Evolutionary conservation across 2,113 vertebrate genomes (phyloP), one percentile per base, ranked within the genome.

Genomic region (Dissostichus mawsoni): DNA sequence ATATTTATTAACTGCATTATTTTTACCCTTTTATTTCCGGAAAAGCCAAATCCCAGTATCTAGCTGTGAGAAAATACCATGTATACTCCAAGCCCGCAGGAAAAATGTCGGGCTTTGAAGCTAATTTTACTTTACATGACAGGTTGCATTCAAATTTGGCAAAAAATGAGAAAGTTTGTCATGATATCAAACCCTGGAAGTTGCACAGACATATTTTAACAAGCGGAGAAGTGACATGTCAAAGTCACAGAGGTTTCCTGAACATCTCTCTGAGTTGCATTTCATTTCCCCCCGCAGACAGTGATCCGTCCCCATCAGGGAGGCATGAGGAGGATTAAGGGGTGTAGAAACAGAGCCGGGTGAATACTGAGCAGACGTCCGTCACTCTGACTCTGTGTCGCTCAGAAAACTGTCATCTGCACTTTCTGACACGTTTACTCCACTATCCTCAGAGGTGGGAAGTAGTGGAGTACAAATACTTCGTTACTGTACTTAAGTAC

Each of bases 281-380:
- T 11, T 81, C 0, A 65, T 76, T 73, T 48, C 56, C 57, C 71
- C 59, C 67, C 11, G 6, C 51, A 64, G 74, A 76, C 67, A 36
- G 33, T 18, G 17, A 59, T 73, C 63, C 51, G 13, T 83, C 69
- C 45, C 69, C 69, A 83, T 61, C 56, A 52, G 29, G 12, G 57
- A 16, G 66, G 36, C 61, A 2, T 7, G 51, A 71, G 0, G 36
- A 55, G 74, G 69, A 87, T 78, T 75, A 80, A 70, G 20, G 47
- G 7, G 11, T 11, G 41, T 14, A 1, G 48, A 33, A 59, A n/a
- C 29, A 69, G 41, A 2, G 14, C 61, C n/a, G 25, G 57, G 63
- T 29, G 69, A 85, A 66, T 76, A 66, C 76, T 9, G 68, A 69
- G 2, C 41, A 29, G 62, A 50, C 36, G 50, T 45, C 56, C 68